phyloP scores from a whole-genome alignment of 2,888 invertebrate species.

The Patella pellucida region DNA sequence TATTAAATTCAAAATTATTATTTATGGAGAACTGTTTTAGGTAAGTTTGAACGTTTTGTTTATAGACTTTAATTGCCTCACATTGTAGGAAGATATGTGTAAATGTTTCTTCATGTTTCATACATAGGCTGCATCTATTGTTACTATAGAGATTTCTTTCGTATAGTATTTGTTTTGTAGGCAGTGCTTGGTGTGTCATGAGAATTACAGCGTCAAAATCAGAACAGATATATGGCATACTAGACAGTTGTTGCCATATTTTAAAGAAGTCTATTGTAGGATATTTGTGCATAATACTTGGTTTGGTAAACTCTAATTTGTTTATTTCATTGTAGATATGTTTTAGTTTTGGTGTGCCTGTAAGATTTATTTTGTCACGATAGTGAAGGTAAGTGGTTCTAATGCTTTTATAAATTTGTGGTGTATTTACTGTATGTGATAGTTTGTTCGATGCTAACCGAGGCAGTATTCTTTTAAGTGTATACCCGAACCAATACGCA shows the following conservation, averaged over 20 bases:
- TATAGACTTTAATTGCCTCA: not conserved
- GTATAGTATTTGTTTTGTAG: not conserved
- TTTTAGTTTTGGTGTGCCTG: not conserved
- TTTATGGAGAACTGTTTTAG: too few relatives aligned
- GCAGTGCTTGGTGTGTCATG: not conserved
- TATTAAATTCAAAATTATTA: too few relatives aligned
- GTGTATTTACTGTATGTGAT: too few relatives aligned
- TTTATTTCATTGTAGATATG: not conserved
- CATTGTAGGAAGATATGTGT: constrained; percentile 2
- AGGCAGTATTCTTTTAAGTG: not conserved
- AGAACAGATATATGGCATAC: too few relatives aligned
- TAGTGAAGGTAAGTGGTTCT: not conserved
- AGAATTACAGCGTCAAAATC: not conserved
- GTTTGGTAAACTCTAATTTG: not conserved
- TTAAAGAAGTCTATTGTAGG: too few relatives aligned
- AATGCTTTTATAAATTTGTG: not conserved
- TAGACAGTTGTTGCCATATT: too few relatives aligned
- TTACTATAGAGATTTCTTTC: not conserved
- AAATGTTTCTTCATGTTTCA: not conserved
- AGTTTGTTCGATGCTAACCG: not conserved
- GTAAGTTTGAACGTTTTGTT: too few relatives aligned
- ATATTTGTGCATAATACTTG: too few relatives aligned
- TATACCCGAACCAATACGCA: not conserved
- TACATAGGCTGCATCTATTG: not conserved
- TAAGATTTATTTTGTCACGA: not conserved